Evolutionary conservation across 2,888 invertebrate species (phyloP).

Genomic region (Tipula unca): DNA sequence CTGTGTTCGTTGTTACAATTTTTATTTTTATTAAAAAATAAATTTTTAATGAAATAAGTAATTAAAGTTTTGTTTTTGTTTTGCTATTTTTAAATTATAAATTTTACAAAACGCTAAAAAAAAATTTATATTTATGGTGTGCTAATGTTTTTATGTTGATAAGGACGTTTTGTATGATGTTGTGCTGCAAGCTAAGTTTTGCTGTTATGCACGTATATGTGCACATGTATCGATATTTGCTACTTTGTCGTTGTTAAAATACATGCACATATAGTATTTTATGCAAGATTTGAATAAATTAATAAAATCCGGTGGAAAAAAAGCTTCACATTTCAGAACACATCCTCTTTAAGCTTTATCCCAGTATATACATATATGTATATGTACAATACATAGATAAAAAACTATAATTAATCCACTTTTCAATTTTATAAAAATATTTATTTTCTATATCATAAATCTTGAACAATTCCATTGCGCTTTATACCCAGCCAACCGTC

Average conservation of each 20-base stretch:
- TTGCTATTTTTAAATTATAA: background rate
- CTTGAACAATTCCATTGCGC: background rate
- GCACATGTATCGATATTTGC: background rate
- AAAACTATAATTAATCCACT: background rate
- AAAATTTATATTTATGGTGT: background rate
- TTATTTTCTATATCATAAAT: background rate
- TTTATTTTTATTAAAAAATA: background rate
- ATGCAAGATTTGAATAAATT: background rate
- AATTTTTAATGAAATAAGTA: constrained; percentile 14
- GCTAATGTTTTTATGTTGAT: background rate
- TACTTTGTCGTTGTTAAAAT: background rate
- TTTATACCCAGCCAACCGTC: background rate
- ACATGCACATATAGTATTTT: background rate
- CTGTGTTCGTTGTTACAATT: background rate
- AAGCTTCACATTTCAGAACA: background rate
- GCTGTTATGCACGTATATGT: background rate
- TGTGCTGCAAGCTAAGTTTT: background rate
- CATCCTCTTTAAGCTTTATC: background rate
- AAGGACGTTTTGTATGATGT: background rate
- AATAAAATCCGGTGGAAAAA: background rate
- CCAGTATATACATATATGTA: background rate
- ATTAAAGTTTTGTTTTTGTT: background rate
- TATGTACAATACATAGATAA: background rate
- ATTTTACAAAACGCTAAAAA: background rate
- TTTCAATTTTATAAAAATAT: background rate